Conservation (phyloP, 2,888 invertebrate species). For the Phengaris alcon region DNA sequence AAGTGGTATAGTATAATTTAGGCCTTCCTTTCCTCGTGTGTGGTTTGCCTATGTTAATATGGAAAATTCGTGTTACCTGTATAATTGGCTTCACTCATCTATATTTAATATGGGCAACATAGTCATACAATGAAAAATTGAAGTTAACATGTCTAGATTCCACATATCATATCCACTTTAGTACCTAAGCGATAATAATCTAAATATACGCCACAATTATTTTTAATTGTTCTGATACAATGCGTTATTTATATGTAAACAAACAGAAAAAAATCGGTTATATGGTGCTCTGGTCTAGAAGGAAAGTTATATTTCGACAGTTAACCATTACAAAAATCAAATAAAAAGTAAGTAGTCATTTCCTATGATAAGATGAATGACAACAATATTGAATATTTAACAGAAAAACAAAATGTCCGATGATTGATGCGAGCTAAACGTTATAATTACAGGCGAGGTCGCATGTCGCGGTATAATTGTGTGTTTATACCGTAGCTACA, state of each 20-base stretch:
- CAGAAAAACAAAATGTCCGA: slow-evolving; percentile 41
- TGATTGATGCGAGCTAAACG: slow-evolving; percentile 67
- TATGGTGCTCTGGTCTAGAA: too few species aligned
- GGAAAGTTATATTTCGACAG: not conserved
- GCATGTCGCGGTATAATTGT: slow-evolving; percentile 51
- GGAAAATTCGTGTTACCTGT: slow-evolving; percentile 31
- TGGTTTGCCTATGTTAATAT: slow-evolving; percentile 42
- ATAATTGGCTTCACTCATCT: slow-evolving; percentile 30
- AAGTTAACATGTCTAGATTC: too few species aligned
- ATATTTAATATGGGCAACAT: slow-evolving; percentile 16
- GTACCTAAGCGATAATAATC: too few species aligned
- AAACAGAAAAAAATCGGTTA: too few species aligned
- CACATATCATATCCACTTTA: too few species aligned
- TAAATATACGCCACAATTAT: too few species aligned
- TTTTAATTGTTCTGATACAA: too few species aligned
- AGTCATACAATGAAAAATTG: not conserved
- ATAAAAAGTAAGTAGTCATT: not conserved
- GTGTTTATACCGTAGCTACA: slow-evolving; percentile 40
- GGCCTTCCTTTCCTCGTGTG: slow-evolving; percentile 42
- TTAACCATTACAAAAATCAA: not conserved
- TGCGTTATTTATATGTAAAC: too few species aligned
- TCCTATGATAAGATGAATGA: slow-evolving; percentile 25
- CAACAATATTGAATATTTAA: slow-evolving; percentile 32
- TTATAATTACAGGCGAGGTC: slow-evolving; percentile 58
- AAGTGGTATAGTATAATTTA: slow-evolving; percentile 47